Base-by-base conservation (phyloP, 1,140 invertebrate genomes). In the Lanistes nyassanus region DNA sequence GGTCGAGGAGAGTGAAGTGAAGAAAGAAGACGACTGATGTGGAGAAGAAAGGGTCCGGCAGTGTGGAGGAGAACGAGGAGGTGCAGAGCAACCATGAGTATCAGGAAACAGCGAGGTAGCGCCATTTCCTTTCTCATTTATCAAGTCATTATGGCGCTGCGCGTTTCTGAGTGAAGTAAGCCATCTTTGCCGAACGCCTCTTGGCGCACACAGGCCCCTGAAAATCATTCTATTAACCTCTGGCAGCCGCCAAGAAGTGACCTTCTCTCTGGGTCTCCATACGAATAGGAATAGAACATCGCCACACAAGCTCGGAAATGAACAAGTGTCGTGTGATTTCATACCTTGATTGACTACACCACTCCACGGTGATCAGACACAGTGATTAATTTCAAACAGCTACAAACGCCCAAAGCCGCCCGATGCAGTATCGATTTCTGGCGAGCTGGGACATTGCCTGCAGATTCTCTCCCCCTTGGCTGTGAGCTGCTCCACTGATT, bases 321-420 rank as follows among this genome's bases (percentile, higher is more conserved):
- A 42, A 70, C 13, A 70, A 42, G 34, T 55, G 67, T 70, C 68
- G 53, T 37, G 26, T 70, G 68, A 70, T 70, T 70, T 70, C 68
- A 70, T 70, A 70, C 68, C 68, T 70, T 70, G 68, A 70, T 70
- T 70, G 68, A 70, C 36, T 55, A 58, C 68, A 70, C 51, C 51
- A 51, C 21, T 55, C 19, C 47, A 2, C 53, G 51, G 31, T 70
- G 53, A 58, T 58, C 51, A 5, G 66, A 31, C 42, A 34, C 34
- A 55, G n/a, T 70, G 68, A 70, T 70, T 70, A 56, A 70, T 70
- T 47, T 70, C 68, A 56, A 56, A 56, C 68, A 55, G 68, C 68
- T 51, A 70, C 68, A 36, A 31, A 58, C 53, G 23, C 5, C 2
- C 42, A 47, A 47, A 47, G 42, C 19, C 42, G 42, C 42, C 42